Conservation (phyloP, 1,140 invertebrate genomes). For the Pristionchus pacificus region DNA sequence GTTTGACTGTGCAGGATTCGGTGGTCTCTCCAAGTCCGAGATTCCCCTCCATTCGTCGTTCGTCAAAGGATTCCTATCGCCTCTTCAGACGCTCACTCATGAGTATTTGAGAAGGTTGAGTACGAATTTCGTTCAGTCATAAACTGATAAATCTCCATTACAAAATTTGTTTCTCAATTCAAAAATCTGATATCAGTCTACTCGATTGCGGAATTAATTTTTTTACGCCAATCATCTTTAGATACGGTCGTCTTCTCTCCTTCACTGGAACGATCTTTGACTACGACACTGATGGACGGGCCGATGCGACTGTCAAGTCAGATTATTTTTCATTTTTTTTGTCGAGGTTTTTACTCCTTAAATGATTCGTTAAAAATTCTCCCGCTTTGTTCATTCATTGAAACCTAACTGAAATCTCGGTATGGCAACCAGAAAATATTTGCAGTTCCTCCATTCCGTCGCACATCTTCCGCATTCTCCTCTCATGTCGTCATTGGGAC, state of each 20-base stretch:
- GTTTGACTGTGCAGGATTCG: background rate
- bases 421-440: no score
- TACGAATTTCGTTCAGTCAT: no score
- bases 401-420: background rate
- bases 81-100: background rate
- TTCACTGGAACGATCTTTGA: background rate
- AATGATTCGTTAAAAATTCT: no score
- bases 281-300: background rate
- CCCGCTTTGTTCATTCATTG: no score
- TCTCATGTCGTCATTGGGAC: background rate
- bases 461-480: background rate
- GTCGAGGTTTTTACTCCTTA: no score
- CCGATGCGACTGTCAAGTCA: background rate
- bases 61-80: background rate
- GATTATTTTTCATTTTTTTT: background rate
- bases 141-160: no score
- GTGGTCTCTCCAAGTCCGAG: background rate
- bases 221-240: no score
- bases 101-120: background rate
- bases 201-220: no score
- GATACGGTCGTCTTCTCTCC: background rate
- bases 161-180: no score
- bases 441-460: background rate
- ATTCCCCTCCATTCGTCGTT: background rate
- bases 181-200: no score